Base-by-base conservation (phyloP, 2,888 invertebrate species). In the Stenolophus ochropezus region DNA sequence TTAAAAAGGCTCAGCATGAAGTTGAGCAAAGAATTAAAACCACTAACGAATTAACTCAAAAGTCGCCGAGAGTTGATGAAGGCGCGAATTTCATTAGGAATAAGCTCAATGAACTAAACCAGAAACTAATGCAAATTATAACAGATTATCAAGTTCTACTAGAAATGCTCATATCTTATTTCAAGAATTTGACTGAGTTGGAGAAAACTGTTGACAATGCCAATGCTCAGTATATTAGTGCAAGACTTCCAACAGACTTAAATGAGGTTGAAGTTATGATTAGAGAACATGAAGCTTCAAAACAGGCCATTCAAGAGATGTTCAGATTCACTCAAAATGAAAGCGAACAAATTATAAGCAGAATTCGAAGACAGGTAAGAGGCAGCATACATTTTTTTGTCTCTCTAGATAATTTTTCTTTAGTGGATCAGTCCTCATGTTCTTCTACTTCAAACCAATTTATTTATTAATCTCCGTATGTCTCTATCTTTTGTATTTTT, bases 91-190 rank as follows among this genome's bases (percentile, higher is more conserved):
- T 91, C 86, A 91, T 95, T 61, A 91, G 92, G 81, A 91, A 91
- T 77, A 94, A 94, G 88, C 89, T 96, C 73, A 90, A 92, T 79
- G 91, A 94, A 84, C 91, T 94, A 75, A 93, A 93, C 86, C 92
- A 93, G 82, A 92, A 93, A 84, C 88, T 96, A 81, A 92, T 93
- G 85, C 91, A 92, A 82, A 92, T 94, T 81, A 91, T 93, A 56
- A 92, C 92, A 11, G 94, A 96, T 85, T 96, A 95, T 86, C 93
- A 94, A 86, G 91, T 92, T 18, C 89, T 96, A 71, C 87, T 94
- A 73, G 93, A 94, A 87, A 93, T 93, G 89, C 89, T 95, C 71
- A 91, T 94, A 83, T 91, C 92, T 73, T 94, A 95, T 89, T 94
- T 95, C 88, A 93, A 92, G 85, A 93, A 93, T 86, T 88, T 95